Evolutionary conservation across 2,113 vertebrate species (phyloP).

Genomic region (Corvus moneduloides): DNA sequence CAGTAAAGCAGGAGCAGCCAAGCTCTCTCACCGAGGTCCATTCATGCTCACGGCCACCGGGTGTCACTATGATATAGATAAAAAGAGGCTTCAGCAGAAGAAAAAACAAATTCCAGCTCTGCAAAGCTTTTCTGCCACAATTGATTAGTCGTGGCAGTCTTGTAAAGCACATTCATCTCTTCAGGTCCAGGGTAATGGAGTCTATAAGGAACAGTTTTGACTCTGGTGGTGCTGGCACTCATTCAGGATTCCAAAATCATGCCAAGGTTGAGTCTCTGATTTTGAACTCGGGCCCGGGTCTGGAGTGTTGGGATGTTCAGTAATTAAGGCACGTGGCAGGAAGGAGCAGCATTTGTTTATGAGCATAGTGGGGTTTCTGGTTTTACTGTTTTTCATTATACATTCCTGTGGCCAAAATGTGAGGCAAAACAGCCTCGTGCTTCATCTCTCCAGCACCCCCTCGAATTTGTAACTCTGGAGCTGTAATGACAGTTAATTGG

Average conservation of each 20-base stretch:
- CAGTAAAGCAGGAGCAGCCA: neutral
- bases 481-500: neutral
- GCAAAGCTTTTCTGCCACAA: neutral
- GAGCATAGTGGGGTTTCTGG: neutral
- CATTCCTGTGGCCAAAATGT: neutral
- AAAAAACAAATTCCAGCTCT: neutral
- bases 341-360: neutral
- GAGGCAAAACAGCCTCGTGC: neutral
- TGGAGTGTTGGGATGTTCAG: neutral
- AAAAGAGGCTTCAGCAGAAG: neutral
- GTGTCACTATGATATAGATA: conserved; percentile 55
- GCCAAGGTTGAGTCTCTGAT: neutral
- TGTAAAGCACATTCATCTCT: neutral
- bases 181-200: neutral
- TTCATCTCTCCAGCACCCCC: neutral
- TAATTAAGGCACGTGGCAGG: neutral
- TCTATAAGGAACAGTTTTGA: neutral
- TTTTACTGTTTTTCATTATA: neutral
- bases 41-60: conserved; percentile 50
- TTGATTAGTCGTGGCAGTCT: neutral
- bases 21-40: fast-evolving
- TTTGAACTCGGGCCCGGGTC: neutral
- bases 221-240: neutral
- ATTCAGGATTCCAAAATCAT: neutral
- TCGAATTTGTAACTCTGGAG: neutral